These are phyloP conservation scores for Geodia barretti DNA, from an alignment of 37 sponge, comb jelly and placozoan genomes.

Conservation along the genomic window DNA sequence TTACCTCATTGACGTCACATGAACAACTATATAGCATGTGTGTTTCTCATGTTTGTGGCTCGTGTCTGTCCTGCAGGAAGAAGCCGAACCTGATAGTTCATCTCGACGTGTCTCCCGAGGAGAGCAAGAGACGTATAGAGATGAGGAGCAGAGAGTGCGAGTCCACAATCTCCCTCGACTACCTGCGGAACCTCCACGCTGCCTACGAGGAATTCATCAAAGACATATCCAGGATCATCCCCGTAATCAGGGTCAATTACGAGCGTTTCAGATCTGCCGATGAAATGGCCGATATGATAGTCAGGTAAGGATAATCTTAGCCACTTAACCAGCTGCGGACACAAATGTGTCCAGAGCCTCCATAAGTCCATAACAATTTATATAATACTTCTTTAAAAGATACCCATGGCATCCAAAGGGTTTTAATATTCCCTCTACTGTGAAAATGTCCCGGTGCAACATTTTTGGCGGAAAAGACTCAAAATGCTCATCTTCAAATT, in stretches of 20 bases:
- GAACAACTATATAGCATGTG: neutral
- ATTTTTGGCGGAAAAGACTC: no score
- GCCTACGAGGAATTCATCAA: conserved; percentile 93
- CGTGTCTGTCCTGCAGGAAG: conserved; percentile 91
- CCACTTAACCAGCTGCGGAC: no score
- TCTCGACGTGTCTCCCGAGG: conserved; percentile 90
- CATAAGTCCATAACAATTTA: no score
- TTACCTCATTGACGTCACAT: no score
- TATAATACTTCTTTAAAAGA: neutral
- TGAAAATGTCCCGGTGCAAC: neutral
- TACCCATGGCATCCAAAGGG: no score
- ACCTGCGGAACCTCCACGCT: conserved; percentile 70
- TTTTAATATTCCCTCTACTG: neutral
- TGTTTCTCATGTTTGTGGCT: no score
- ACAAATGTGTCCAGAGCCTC: no score
- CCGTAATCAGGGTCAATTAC: conserved; percentile 94
- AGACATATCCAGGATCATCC: conserved; percentile 92
- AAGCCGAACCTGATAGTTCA: conserved; percentile 97
- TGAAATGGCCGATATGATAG: conserved; percentile 95
- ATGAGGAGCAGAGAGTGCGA: conserved; percentile 88
- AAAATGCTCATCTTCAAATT: neutral
- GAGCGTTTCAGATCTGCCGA: conserved; percentile 86
- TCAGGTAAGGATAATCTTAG: conserved; percentile 84
- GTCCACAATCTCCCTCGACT: conserved; percentile 84
- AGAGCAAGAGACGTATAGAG: conserved; percentile 87